Base-by-base conservation (phyloP, 1,140 invertebrate genomes). In the Eufriesea mexicana region DNA sequence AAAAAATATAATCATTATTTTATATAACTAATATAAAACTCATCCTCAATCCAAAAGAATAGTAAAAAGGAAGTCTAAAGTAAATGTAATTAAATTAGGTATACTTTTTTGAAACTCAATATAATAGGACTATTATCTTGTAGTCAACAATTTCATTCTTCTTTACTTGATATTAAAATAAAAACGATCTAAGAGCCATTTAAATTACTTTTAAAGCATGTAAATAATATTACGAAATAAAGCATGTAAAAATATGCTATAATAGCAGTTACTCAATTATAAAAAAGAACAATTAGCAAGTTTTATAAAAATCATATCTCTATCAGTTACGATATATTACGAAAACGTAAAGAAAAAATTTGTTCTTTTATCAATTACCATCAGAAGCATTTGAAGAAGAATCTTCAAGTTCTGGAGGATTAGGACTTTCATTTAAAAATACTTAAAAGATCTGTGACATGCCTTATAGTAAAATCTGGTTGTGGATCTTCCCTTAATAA, bases 331-430 rank as follows among this genome's bases (percentile, higher is more conserved):
- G 9, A 67, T 49, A 51, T 35, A 76, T 23, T 54, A 49, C 14
- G 10, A 82, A 18, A 49, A 16, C 35, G 18, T n/a, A 70, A 64
- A 67, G 7, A 68, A 76, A 28, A 47, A 18, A 81, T 49, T 42
- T 51, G 2, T 68, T 45, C 16, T 59, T 57, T 85, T 61, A 85
- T 86, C 76, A 89, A 28, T 87, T 94, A 68, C 93, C 92, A 80
- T 93, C 94, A 2, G 93, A 94, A 18, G 92, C 92, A 84, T 94
- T 94, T 73, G 93, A 94, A 28, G 92, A 94, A 12, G 90, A 90
- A 83, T 94, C 93, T 90, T 94, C 93, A 61, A 94, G 90, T 86
- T 94, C 93, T 5, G 93, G 91, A 12, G 87, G 91, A 23, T 89
- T 91, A 49, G 93, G 93, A 62, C 92, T 89, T 71, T 86, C 91